Evolutionary conservation across 2,888 invertebrate genomes (phyloP), one percentile per base, ranked within the genome.

Genomic region (Tuberolachnus salignus): DNA sequence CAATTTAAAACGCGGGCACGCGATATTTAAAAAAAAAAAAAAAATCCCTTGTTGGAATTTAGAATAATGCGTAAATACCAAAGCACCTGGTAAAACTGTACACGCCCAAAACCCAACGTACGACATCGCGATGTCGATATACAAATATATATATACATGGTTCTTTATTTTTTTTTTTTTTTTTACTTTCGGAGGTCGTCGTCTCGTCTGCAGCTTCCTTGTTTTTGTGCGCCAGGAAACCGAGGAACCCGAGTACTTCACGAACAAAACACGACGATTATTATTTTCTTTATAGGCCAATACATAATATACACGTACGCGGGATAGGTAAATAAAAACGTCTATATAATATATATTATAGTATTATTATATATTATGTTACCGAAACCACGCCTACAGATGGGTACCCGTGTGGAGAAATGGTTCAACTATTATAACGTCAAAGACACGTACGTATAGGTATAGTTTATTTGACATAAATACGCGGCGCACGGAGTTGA

Each of bases 151-250:
- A 6, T 34, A 34, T 6, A 34, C 34, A 67, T 53, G 71, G 72
- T 63, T 34, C 46, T 34, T n/a, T n/a, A n/a, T n/a, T n/a, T n/a
- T n/a, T n/a, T n/a, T n/a, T n/a, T n/a, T n/a, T n/a, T n/a, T 73
- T 73, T 73, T 63, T 63, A 73, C 51, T 73, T n/a, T 63, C 53
- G 34, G 61, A 61, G 59, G 64, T 74, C 74, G 51, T 46, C 66
- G n/a, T n/a, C n/a, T n/a, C n/a, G n/a, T n/a, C n/a, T n/a, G n/a
- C n/a, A 66, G 66, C 66, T 75, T 75, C 75, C 75, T 75, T 75
- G 75, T 75, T 75, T 75, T 75, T 75, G 75, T 75, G 57, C 75
- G 46, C 55, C 75, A 75, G 75, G 75, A 75, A 75, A 75, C 66
- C 14, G 46, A 57, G 75, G 75, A 64, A 64, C 75, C 66, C 34